These are phyloP conservation scores for Balaenoptera acutorostrata DNA, from an alignment of 2,113 vertebrate species.

Conservation along the genomic window DNA sequence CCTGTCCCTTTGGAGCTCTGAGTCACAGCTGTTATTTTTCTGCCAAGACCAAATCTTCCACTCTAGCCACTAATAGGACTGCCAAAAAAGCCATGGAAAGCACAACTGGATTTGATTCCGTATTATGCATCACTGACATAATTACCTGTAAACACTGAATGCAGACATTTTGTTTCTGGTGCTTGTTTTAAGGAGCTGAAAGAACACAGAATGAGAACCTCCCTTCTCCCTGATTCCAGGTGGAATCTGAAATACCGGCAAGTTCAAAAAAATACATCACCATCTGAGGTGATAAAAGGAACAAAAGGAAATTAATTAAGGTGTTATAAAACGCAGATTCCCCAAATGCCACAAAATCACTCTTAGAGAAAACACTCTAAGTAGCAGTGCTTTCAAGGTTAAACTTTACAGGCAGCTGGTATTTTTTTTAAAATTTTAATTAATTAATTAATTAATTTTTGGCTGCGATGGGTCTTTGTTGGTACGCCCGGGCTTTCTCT, in stretches of 20 bases:
- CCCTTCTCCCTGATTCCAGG: not conserved
- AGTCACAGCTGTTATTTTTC: not conserved
- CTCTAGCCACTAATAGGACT: not conserved
- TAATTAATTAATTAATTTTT: too few relatives aligned
- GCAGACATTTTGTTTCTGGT: conserved; percentile 3
- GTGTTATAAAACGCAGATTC: not conserved
- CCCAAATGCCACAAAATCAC: not conserved
- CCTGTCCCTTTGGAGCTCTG: not conserved
- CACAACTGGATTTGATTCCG: not conserved
- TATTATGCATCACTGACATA: not conserved
- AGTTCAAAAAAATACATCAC: conserved; percentile 27
- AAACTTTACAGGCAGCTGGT: not conserved
- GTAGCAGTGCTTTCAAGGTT: not conserved
- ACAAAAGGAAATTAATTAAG: conserved; percentile 47
- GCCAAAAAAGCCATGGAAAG: not conserved
- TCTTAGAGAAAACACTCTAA: not conserved
- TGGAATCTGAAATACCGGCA: conserved; percentile 2
- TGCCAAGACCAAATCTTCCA: not conserved
- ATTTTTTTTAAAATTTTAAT: too few relatives aligned
- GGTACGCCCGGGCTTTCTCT: too few relatives aligned
- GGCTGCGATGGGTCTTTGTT: too few relatives aligned
- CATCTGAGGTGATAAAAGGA: conserved; percentile 12
- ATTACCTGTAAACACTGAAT: not conserved
- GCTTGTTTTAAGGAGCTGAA: conserved; percentile 17
- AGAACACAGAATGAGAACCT: not conserved